Conservation (phyloP, 1,140 invertebrate species). For the Acyrthosiphon pisum region DNA sequence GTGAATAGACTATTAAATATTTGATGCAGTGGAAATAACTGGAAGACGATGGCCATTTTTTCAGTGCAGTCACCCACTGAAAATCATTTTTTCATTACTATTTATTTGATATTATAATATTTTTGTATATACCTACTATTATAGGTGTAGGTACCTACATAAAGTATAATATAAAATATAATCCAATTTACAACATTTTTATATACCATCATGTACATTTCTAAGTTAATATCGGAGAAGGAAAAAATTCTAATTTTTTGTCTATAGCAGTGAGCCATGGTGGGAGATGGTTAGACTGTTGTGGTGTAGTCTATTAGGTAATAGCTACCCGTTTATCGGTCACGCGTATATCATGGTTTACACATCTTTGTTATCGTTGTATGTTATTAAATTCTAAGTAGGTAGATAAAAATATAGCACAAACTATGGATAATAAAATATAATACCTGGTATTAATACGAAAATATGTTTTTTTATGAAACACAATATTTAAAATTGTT, state of each 20-base stretch:
- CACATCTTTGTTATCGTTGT: neutral
- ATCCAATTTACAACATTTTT: neutral
- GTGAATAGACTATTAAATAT: no score
- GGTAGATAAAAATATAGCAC: neutral
- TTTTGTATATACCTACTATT: no score
- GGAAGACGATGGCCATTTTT: no score
- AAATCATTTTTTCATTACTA: neutral
- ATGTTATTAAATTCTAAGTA: neutral
- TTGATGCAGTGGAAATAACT: no score
- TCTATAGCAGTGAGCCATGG: neutral
- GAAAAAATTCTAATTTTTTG: neutral
- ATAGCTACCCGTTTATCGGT: neutral
- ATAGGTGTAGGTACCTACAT: no score
- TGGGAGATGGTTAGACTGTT: no score
- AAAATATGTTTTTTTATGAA: neutral
- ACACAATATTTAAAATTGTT: neutral
- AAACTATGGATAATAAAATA: neutral
- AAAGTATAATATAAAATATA: no score
- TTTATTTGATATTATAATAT: neutral
- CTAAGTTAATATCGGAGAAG: no score
- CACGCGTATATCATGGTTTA: neutral
- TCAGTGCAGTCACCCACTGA: no score
- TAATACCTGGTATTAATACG: neutral
- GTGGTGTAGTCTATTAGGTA: neutral
- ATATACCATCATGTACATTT: neutral